phyloP scores from a whole-genome alignment of 2,113 vertebrate genomes.

The Cryptomyrus ogoouensis region DNA sequence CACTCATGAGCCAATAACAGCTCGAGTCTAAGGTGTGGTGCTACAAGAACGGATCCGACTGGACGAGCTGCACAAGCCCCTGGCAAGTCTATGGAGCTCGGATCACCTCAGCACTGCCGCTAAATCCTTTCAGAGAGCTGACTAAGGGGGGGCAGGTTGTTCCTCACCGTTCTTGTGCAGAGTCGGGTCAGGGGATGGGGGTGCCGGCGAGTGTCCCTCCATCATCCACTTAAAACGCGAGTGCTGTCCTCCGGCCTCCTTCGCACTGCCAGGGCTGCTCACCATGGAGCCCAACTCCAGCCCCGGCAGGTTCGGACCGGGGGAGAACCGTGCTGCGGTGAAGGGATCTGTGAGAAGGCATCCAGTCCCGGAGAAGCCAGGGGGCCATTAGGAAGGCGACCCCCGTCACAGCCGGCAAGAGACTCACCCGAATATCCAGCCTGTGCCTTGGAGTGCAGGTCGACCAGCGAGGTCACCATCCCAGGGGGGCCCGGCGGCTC shows the following conservation, averaged over 20 bases:
- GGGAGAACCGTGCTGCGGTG: slow-evolving; percentile 71
- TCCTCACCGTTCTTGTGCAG: slow-evolving; percentile 92
- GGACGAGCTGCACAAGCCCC: not conserved
- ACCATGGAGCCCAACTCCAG: slow-evolving; percentile 82
- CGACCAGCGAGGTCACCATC: slow-evolving; percentile 78
- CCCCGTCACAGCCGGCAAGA: too few species aligned
- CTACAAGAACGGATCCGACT: not conserved
- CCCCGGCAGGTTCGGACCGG: slow-evolving; percentile 65
- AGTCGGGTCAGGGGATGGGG: slow-evolving; percentile 79
- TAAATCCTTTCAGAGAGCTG: not conserved
- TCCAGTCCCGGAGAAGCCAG: not conserved
- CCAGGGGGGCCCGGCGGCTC: slow-evolving; percentile 77
- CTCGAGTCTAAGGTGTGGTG: not conserved
- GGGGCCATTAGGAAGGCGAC: not conserved
- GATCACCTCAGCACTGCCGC: not conserved
- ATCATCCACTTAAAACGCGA: slow-evolving; percentile 99
- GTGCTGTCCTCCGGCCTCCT: slow-evolving; percentile 79
- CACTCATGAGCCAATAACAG: not conserved
- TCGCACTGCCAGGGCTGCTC: slow-evolving; percentile 61
- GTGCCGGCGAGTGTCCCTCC: slow-evolving; percentile 83
- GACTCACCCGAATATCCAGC: slow-evolving; percentile 79
- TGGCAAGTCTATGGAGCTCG: not conserved
- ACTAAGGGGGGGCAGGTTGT: not conserved
- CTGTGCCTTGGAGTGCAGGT: slow-evolving; percentile 86
- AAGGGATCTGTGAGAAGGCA: not conserved